phyloP scores from a whole-genome alignment of 2,113 vertebrate genomes.

The Plestiodon gilberti region DNA sequence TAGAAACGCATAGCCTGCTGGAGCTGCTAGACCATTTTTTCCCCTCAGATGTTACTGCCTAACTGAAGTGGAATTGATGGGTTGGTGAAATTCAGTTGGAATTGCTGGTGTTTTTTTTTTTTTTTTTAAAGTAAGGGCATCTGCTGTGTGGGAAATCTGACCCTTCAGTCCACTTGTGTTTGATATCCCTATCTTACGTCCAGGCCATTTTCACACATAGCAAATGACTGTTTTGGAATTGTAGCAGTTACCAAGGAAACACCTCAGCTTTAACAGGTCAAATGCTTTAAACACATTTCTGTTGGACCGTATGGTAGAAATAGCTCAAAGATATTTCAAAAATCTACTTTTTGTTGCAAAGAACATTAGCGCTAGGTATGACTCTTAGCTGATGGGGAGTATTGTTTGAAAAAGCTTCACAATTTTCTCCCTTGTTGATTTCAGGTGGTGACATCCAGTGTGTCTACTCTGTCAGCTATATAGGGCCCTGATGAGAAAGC shows the following conservation, averaged over 20 bases:
- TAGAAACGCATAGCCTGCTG: background rate
- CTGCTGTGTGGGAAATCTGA: background rate
- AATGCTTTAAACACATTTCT: conserved; percentile 18
- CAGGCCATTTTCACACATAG: background rate
- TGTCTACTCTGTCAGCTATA: background rate
- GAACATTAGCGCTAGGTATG: background rate
- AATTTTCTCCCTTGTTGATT: conserved; percentile 26
- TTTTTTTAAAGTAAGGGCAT: background rate
- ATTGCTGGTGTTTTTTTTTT: no score
- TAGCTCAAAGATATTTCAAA: conserved; percentile 16
- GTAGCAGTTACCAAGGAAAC: conserved; percentile 29
- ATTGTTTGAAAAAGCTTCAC: conserved; percentile 11
- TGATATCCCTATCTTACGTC: background rate
- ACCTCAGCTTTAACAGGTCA: conserved; percentile 43
- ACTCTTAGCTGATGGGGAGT: conserved; percentile 13
- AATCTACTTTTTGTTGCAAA: background rate
- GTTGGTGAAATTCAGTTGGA: background rate
- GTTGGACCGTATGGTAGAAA: conserved; percentile 4
- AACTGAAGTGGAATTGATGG: background rate
- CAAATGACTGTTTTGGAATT: background rate
- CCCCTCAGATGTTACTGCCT: background rate
- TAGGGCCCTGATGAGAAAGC: background rate
- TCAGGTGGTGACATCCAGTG: conserved; percentile 5
- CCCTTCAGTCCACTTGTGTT: background rate
- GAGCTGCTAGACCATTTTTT: background rate